These are phyloP conservation scores for Dioctria rufipes DNA, from an alignment of 2,888 invertebrate genomes.

Conservation along the genomic window DNA sequence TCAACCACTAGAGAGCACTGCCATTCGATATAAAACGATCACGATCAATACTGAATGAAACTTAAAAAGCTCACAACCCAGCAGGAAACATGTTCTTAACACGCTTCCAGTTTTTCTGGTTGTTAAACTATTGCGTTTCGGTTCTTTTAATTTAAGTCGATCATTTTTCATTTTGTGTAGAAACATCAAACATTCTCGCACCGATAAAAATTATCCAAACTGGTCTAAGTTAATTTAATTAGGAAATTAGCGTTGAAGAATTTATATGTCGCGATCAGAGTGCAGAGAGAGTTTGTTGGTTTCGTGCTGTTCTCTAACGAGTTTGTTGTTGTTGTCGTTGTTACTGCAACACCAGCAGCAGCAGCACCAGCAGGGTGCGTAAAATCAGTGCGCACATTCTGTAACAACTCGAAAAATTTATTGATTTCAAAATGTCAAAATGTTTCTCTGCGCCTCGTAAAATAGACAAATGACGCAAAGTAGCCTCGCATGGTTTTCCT, in stretches of 20 bases:
- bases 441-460: conserved; percentile 1
- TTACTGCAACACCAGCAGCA: background rate
- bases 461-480: background rate
- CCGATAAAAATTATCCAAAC: background rate
- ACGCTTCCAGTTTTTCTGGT: background rate
- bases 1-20: background rate
- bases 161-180: too few species aligned
- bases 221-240: conserved; percentile 33
- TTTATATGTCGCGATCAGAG: background rate
- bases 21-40: background rate
- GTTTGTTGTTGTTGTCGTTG: background rate
- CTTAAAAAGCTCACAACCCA: background rate
- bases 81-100: background rate
- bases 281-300: background rate
- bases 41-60: background rate
- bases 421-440: conserved; percentile 19
- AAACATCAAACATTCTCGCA: conserved; percentile 5
- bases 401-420: conserved; percentile 8
- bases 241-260: conserved; percentile 18
- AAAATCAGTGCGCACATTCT: background rate
- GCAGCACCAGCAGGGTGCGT: background rate
- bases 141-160: background rate
- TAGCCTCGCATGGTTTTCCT: too few species aligned
- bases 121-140: background rate
- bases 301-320: background rate